A percentile compares a stretch with the other conserved stretches of the same genome.
Evolutionary conservation across 2,113 vertebrate genomes (phyloP).

Genomic region (Amia ocellicauda): DNA sequence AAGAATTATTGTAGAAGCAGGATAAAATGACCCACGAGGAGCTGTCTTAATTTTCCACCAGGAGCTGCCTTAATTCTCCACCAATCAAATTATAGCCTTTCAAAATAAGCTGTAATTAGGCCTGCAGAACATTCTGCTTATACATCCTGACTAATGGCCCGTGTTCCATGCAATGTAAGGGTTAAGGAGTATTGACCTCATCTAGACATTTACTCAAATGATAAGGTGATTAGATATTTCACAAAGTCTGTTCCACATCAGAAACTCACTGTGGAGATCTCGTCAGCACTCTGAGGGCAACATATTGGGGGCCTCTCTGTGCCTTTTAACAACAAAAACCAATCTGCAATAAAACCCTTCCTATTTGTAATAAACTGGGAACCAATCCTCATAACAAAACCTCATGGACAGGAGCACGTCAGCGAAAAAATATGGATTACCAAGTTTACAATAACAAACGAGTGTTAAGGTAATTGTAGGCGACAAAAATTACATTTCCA

Average conservation of each 20-base stretch:
- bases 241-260: conserved; percentile 71
- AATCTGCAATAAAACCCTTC: conserved; percentile 68
- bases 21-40: conserved; percentile 97
- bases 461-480: conserved; percentile 67
- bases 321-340: conserved; percentile 38
- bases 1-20: conserved; percentile 98
- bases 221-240: conserved; percentile 90
- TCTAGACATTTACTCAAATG: conserved; percentile 82
- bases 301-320: conserved; percentile 4
- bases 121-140: conserved; percentile 81
- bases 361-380: conserved; percentile 67
- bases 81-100: conserved; percentile 97
- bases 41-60: conserved; percentile 80
- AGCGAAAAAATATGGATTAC: conserved; percentile 41
- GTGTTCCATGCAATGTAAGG: conserved; percentile 77
- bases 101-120: conserved; percentile 86
- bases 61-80: conserved; percentile 90
- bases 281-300: conserved; percentile 19
- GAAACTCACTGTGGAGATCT: conserved; percentile 53
- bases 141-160: conserved; percentile 82
- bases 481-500: conserved; percentile 77
- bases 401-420: conserved; percentile 38
- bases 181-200: conserved; percentile 79
- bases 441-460: conserved; percentile 56
- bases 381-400: conserved; percentile 53